These are phyloP conservation scores for Megalonaias nervosa DNA, from an alignment of 1,140 invertebrate genomes.

Conservation along the genomic window DNA sequence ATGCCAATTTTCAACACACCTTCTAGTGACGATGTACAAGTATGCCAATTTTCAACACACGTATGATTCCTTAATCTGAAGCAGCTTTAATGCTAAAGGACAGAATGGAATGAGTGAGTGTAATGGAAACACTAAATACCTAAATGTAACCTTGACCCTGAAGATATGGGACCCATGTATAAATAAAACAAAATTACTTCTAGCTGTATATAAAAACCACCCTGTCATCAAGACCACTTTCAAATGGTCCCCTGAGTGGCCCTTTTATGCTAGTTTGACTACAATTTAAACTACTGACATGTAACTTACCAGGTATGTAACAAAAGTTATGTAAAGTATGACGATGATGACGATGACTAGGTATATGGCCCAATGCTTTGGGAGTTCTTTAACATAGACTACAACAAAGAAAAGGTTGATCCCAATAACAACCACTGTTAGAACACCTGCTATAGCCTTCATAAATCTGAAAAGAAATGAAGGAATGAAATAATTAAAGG, in stretches of 20 bases:
- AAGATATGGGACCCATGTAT: background rate
- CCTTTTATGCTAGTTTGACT: background rate
- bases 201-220: no score
- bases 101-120: no score
- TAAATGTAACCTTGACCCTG: no score
- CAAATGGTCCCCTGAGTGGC: background rate
- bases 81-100: no score
- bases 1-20: no score
- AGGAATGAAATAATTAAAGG: background rate
- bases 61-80: no score
- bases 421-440: constrained; percentile 82
- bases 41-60: no score
- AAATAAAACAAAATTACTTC: background rate
- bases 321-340: constrained; percentile 80
- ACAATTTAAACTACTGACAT: background rate
- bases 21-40: no score
- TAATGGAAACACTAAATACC: no score
- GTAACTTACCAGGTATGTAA: constrained; percentile 77
- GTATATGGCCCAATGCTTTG: constrained; percentile 74
- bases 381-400: constrained; percentile 75
- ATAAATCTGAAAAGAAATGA: constrained; percentile 53
- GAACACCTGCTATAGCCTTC: constrained; percentile 78
- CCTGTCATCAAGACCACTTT: no score
- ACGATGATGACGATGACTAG: constrained; percentile 76
- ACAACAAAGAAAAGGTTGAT: constrained; percentile 90